These are phyloP conservation scores for Stomorhina lunata DNA, from an alignment of 2,888 invertebrate species.

Conservation along the genomic window DNA sequence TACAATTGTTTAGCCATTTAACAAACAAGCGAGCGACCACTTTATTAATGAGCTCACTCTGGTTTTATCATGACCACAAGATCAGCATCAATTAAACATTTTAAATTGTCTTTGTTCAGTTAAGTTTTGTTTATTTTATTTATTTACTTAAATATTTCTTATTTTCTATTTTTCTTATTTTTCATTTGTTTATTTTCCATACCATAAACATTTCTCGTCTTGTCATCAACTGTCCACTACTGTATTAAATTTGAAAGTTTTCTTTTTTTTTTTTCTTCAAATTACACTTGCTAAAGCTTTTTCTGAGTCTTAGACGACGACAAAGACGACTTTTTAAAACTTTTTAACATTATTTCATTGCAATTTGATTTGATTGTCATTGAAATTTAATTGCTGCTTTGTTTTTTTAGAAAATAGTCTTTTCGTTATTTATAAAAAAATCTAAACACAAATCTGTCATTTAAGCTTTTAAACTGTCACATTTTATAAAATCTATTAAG, in stretches of 20 bases:
- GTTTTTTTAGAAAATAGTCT: not conserved
- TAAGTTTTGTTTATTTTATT: slow-evolving; percentile 18
- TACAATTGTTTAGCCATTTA: slow-evolving; percentile 29
- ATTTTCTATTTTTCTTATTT: not conserved
- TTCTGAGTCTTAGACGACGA: not conserved
- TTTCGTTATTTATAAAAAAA: not conserved
- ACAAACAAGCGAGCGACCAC: slow-evolving; percentile 33
- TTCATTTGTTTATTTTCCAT: slow-evolving; percentile 6
- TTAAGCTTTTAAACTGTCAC: slow-evolving; percentile 17
- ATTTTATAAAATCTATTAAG: slow-evolving; percentile 14
- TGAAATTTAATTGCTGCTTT: slow-evolving; percentile 57
- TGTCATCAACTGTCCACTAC: slow-evolving; percentile 38
- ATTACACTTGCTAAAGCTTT: slow-evolving; percentile 43
- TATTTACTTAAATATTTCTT: slow-evolving; percentile 1
- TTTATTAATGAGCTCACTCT: slow-evolving; percentile 64
- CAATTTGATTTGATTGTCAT: slow-evolving; percentile 58
- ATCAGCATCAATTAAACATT: slow-evolving; percentile 66
- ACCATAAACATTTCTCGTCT: slow-evolving; percentile 36
- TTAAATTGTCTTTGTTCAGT: slow-evolving; percentile 60
- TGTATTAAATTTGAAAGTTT: slow-evolving; percentile 30
- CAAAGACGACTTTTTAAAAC: not conserved
- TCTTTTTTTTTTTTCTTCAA: not conserved
- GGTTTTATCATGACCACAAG: slow-evolving; percentile 58
- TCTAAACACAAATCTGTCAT: slow-evolving; percentile 39
- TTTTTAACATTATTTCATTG: slow-evolving; percentile 37